A percentile compares a stretch with the other conserved stretches of the same genome.
phyloP scores from a whole-genome alignment of 2,797 vertebrate genomes.

The Pterois miles region DNA sequence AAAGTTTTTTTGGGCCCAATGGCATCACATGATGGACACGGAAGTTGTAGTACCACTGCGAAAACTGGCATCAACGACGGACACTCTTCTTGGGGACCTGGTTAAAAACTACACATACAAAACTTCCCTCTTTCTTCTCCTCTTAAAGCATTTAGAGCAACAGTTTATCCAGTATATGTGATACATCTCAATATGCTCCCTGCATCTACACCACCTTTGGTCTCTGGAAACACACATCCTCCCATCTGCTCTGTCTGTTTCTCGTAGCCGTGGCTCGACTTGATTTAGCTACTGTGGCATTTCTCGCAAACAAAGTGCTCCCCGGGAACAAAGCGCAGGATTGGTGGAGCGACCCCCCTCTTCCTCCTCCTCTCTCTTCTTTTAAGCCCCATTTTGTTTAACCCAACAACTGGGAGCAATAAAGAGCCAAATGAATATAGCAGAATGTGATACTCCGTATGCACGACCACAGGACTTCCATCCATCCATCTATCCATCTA shows the following conservation, averaged over 20 bases:
- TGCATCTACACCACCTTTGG: slow-evolving; percentile 6
- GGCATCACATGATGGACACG: too few relatives aligned
- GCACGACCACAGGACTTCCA: slow-evolving; percentile 51
- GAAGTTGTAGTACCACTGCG: too few relatives aligned
- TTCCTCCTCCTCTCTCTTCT: slow-evolving; percentile 3
- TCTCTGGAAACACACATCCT: not conserved
- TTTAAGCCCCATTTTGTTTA: slow-evolving; percentile 62
- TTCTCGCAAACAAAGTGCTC: slow-evolving; percentile 71
- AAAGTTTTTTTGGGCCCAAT: too few relatives aligned
- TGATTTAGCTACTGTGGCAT: slow-evolving; percentile 82
- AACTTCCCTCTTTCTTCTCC: not conserved
- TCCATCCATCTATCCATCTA: slow-evolving; percentile 43
- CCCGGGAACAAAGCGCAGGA: slow-evolving; percentile 58
- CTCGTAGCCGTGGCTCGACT: slow-evolving; percentile 51
- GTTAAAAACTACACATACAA: not conserved
- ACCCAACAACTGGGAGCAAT: slow-evolving; percentile 77
- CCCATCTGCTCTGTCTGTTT: slow-evolving; percentile 56
- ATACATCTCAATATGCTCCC: not conserved
- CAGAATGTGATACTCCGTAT: slow-evolving; percentile 70
- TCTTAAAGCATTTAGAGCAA: not conserved
- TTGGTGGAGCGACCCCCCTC: slow-evolving; percentile 18
- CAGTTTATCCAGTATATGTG: not conserved
- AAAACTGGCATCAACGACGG: too few relatives aligned
- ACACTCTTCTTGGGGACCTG: too few relatives aligned
- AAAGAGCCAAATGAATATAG: slow-evolving; percentile 73